These are phyloP conservation scores for Drosophila chauvacae DNA, from an alignment of 1,140 invertebrate genomes.

Conservation along the genomic window DNA sequence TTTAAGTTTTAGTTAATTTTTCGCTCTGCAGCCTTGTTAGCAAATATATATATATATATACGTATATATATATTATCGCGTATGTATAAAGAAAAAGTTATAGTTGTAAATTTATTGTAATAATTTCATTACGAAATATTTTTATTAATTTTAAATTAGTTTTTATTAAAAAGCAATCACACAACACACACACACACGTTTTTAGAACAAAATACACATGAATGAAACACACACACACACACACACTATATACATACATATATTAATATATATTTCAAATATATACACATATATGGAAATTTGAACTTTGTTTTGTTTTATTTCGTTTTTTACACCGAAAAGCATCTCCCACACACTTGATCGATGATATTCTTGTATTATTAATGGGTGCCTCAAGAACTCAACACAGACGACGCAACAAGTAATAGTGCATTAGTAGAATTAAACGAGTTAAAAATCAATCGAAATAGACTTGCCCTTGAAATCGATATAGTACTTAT, in stretches of 20 bases:
- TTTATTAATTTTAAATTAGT: conserved; percentile 70
- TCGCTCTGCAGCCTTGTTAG: conserved; percentile 53
- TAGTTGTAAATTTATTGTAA: conserved; percentile 66
- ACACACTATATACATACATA: conserved; percentile 13
- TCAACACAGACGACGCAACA: conserved; percentile 73
- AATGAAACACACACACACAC: conserved; percentile 34
- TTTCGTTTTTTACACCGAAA: conserved; percentile 6
- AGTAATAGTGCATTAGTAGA: conserved; percentile 79
- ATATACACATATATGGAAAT: conserved; percentile 57
- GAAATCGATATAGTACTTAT: conserved; percentile 49
- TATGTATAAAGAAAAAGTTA: conserved; percentile 49
- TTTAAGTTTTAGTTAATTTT: conserved; percentile 77
- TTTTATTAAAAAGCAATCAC: conserved; percentile 65
- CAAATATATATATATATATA: conserved; percentile 32
- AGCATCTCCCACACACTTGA: conserved; percentile 1
- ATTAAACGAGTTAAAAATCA: conserved; percentile 75
- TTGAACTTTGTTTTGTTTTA: conserved; percentile 41
- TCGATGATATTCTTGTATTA: conserved; percentile 28
- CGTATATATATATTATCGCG: conserved; percentile 37
- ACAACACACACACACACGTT: conserved; percentile 35
- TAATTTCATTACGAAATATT: conserved; percentile 60
- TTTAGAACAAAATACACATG: conserved; percentile 74
- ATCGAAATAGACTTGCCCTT: conserved; percentile 70
- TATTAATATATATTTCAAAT: conserved; percentile 64
- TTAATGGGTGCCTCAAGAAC: conserved; percentile 60